Percentiles rank a stretch among this genome's conserved stretches.
phyloP scores from a whole-genome alignment of 2,797 vertebrate genomes.

The Atherinosoma microstoma region DNA sequence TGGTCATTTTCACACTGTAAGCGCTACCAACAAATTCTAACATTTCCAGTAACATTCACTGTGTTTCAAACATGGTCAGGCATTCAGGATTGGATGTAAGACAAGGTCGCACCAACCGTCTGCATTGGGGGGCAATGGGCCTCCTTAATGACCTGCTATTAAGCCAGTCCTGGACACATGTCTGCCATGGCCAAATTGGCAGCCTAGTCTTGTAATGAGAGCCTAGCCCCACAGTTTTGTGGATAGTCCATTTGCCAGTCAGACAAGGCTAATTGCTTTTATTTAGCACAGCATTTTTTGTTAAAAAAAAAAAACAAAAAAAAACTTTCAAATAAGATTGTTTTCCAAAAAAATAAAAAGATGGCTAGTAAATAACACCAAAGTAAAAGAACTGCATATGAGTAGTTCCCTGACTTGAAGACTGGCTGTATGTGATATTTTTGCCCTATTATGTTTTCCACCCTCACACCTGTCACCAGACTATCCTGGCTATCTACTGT shows the following conservation, averaged over 20 bases:
- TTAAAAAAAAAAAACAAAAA: no score
- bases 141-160: constrained; percentile 9
- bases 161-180: constrained; percentile 23
- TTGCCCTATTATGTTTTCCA: constrained; percentile 3
- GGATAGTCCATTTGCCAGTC: constrained; percentile 19
- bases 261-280: constrained; percentile 35
- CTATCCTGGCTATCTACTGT: not conserved
- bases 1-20: not conserved
- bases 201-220: constrained; percentile 10
- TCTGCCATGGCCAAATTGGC: constrained; percentile 14
- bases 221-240: constrained; percentile 8
- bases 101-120: not conserved
- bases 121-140: constrained; percentile 6
- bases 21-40: not conserved
- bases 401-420: not conserved
- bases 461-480: not conserved
- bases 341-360: no score
- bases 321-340: no score
- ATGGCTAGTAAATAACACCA: no score
- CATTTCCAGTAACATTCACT: constrained; percentile 7
- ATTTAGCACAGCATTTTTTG: constrained; percentile 15
- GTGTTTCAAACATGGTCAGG: constrained; percentile 4
- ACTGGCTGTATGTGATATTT: not conserved
- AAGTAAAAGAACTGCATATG: no score
- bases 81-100: not conserved